phyloP scores from a whole-genome alignment of 2,888 invertebrate species.

The Tanytarsus gracilentus region DNA sequence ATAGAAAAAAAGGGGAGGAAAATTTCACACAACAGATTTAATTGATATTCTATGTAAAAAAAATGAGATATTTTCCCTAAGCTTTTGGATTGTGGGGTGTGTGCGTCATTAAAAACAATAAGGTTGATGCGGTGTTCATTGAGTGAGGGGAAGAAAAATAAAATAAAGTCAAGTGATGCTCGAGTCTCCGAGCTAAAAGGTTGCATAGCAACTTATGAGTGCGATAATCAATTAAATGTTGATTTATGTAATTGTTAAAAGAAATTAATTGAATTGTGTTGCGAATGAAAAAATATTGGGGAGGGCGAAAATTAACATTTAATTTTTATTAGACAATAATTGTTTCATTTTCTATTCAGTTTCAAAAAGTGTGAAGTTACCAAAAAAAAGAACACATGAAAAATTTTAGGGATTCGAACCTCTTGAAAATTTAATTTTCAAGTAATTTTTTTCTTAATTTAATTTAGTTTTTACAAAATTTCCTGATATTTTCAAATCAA shows the following conservation, averaged over 20 bases:
- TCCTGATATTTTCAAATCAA: too few species aligned
- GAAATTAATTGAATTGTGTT: not conserved
- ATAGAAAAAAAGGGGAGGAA: too few species aligned
- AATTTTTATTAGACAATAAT: not conserved
- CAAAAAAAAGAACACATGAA: not conserved
- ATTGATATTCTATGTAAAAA: slow-evolving; percentile 22
- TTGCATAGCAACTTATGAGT: not conserved
- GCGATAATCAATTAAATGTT: slow-evolving; percentile 23
- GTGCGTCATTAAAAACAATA: slow-evolving; percentile 11
- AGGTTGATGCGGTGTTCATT: not conserved
- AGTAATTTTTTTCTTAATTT: too few species aligned
- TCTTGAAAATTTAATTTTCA: slow-evolving; percentile 1
- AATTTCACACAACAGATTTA: not conserved
- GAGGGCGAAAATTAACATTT: too few species aligned
- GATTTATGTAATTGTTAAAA: slow-evolving; percentile 21
- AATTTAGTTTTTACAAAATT: too few species aligned
- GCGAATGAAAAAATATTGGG: not conserved
- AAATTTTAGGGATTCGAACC: not conserved
- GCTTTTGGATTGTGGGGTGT: slow-evolving; percentile 1
- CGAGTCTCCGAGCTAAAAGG: not conserved
- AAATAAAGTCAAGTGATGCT: not conserved
- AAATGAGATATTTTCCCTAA: too few species aligned
- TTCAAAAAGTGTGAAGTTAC: slow-evolving; percentile 11
- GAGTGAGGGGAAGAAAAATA: not conserved
- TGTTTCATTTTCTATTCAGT: not conserved